Conservation (phyloP, 2,888 invertebrate genomes). For the Polydrusus tereticollis region DNA sequence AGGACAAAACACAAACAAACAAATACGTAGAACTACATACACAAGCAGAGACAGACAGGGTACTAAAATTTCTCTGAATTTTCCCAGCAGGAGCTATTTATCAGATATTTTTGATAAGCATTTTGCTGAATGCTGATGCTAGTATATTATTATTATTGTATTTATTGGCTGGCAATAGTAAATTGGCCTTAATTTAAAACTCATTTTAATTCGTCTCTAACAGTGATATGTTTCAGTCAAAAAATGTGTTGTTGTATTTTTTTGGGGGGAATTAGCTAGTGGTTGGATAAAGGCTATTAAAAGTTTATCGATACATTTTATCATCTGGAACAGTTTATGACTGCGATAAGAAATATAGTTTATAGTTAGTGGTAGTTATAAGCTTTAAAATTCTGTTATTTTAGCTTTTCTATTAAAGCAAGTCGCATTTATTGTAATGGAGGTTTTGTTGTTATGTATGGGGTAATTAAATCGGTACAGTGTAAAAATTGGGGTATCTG, state of each 20-base stretch:
- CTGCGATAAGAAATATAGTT: constrained; percentile 11
- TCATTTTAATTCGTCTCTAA: no score
- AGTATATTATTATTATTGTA: constrained; percentile 1
- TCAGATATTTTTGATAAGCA: constrained; percentile 22
- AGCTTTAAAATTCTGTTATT: background rate
- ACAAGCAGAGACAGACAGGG: constrained; percentile 6
- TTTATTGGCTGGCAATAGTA: background rate
- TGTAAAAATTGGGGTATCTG: no score
- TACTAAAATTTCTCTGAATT: background rate
- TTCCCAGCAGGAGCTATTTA: background rate
- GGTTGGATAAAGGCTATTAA: background rate
- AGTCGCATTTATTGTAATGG: no score
- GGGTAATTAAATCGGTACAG: no score
- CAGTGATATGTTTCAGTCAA: background rate
- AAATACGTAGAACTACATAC: background rate
- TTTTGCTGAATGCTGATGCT: constrained; percentile 9
- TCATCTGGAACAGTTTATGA: background rate
- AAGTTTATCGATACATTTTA: constrained; percentile 15
- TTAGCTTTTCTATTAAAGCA: no score
- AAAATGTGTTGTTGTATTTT: background rate
- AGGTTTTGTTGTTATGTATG: no score
- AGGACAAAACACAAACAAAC: background rate
- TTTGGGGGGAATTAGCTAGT: constrained; percentile 1
- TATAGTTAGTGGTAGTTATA: background rate
- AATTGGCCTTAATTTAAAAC: no score